Percentiles rank a stretch among this genome's conserved stretches.
These are phyloP conservation scores for Phalloptychus januarius DNA, from an alignment of 2,797 vertebrate genomes.

Conservation along the genomic window DNA sequence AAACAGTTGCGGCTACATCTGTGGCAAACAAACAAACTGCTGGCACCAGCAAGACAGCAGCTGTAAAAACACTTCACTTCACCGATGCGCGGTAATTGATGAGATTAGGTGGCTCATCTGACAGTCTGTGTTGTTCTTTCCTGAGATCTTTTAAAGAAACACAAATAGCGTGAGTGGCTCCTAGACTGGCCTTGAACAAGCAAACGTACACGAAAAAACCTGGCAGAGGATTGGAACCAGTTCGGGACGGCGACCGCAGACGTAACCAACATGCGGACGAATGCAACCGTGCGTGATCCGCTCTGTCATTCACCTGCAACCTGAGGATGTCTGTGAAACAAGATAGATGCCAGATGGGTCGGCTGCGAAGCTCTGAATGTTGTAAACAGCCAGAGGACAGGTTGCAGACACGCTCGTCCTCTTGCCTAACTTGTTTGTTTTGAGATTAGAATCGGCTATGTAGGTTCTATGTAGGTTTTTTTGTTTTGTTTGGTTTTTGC, in stretches of 20 bases:
- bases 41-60: neutral
- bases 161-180: neutral
- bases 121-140: neutral
- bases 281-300: neutral
- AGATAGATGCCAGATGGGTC: neutral
- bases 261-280: neutral
- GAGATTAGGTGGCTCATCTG: neutral
- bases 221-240: neutral
- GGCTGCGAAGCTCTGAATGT: neutral
- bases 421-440: neutral
- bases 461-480: neutral
- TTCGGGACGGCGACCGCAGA: neutral
- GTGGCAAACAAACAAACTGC: neutral
- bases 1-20: neutral
- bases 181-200: neutral
- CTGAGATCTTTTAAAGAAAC: neutral
- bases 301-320: too few species aligned
- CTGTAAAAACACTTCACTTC: neutral
- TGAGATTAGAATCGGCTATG: neutral
- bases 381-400: neutral
- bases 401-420: neutral
- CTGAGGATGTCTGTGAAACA: neutral
- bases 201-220: neutral
- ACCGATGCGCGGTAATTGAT: neutral
- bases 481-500: neutral